phyloP scores from a whole-genome alignment of 2,888 invertebrate species.

The Heliconius cydno region DNA sequence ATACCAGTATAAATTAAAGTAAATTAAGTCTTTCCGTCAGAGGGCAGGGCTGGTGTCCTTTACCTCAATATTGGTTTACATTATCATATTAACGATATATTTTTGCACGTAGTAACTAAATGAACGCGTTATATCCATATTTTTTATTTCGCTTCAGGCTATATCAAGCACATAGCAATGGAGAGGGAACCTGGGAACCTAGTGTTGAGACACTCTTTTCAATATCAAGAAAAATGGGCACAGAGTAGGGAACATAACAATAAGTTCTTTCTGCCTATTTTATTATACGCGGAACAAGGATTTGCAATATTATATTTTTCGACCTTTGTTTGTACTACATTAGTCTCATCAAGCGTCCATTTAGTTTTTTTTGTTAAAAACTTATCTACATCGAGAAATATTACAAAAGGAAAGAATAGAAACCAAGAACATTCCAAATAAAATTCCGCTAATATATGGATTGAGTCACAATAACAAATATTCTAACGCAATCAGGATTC shows the following conservation, averaged over 20 bases:
- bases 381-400: too few relatives aligned
- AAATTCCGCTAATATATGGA: constrained; percentile 22
- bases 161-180: not conserved
- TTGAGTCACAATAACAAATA: constrained; percentile 32
- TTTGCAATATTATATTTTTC: too few relatives aligned
- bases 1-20: constrained; percentile 34
- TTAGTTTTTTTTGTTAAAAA: too few relatives aligned
- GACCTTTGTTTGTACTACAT: not conserved
- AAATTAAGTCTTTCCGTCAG: constrained; percentile 44
- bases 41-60: constrained; percentile 46
- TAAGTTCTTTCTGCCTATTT: too few relatives aligned
- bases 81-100: constrained; percentile 3
- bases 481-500: constrained; percentile 51
- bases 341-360: not conserved
- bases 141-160: not conserved
- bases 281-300: too few relatives aligned
- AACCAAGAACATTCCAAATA: constrained; percentile 12
- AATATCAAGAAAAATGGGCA: not conserved
- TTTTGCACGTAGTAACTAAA: not conserved
- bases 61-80: constrained; percentile 35
- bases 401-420: not conserved
- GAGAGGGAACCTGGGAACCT: not conserved
- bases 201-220: not conserved
- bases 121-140: not conserved
- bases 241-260: too few relatives aligned